phyloP scores from a whole-genome alignment of 2,113 vertebrate genomes.

The Diphyllodes magnificus region DNA sequence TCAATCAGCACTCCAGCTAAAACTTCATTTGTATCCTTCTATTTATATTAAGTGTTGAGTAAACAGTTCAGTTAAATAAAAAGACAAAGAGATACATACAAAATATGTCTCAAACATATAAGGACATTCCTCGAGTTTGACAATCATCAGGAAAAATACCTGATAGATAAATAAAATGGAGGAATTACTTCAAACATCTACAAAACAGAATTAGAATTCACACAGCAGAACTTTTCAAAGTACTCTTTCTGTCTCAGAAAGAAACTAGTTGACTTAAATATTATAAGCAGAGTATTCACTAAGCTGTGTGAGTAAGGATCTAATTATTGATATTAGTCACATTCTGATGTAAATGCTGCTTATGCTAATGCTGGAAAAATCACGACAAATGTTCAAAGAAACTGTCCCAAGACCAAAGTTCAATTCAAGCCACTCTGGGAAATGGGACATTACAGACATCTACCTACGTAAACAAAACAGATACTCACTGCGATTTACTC shows the following conservation, averaged over 20 bases:
- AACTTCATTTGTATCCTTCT: constrained; percentile 61
- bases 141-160: not conserved
- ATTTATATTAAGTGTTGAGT: constrained; percentile 31
- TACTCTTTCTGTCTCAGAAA: not conserved
- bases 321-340: constrained; percentile 4
- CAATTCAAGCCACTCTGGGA: not conserved
- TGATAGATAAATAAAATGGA: not conserved
- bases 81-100: constrained; percentile 28
- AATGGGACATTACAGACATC: not conserved
- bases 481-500: not conserved
- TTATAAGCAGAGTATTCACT: not conserved
- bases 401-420: not conserved
- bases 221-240: not conserved
- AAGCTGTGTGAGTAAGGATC: not conserved
- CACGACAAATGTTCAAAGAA: not conserved
- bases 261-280: not conserved
- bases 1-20: constrained; percentile 35
- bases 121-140: not conserved
- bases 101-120: not conserved
- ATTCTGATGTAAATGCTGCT: not conserved
- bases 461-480: not conserved
- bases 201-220: not conserved
- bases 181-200: not conserved
- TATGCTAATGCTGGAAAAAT: not conserved
- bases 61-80: not conserved